Evolutionary conservation across 2,888 invertebrate genomes (phyloP).

Genomic region (Carcina quercana): DNA sequence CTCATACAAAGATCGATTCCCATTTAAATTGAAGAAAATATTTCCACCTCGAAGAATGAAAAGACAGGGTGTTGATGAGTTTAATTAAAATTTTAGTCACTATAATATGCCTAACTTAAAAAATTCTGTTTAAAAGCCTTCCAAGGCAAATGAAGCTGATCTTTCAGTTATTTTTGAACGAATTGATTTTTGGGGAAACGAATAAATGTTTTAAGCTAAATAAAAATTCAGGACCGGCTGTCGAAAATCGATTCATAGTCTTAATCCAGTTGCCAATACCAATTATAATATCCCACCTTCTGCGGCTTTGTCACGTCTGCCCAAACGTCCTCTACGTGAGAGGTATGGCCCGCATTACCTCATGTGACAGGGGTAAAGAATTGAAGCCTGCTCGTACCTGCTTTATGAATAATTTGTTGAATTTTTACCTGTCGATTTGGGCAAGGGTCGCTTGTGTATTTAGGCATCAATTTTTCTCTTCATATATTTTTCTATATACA

Average conservation of each 20-base stretch:
- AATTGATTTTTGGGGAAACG: too few species aligned
- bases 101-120: too few species aligned
- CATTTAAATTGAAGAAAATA: too few species aligned
- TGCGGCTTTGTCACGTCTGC: constrained; percentile 7
- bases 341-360: constrained; percentile 7
- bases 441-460: neutral
- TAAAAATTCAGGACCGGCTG: neutral
- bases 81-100: too few species aligned
- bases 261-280: constrained; percentile 1
- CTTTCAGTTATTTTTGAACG: too few species aligned
- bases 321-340: constrained; percentile 8
- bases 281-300: constrained; percentile 3
- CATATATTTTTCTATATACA: too few species aligned
- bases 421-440: constrained; percentile 4
- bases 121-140: too few species aligned
- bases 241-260: neutral
- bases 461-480: neutral
- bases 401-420: constrained; percentile 4
- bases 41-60: too few species aligned
- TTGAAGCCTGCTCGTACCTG: constrained; percentile 2
- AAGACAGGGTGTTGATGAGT: too few species aligned
- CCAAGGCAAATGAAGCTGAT: too few species aligned
- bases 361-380: constrained; percentile 8
- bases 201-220: too few species aligned
- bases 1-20: too few species aligned